Conservation (phyloP, 2,797 vertebrate genomes). For the Onychomys arenicola region DNA sequence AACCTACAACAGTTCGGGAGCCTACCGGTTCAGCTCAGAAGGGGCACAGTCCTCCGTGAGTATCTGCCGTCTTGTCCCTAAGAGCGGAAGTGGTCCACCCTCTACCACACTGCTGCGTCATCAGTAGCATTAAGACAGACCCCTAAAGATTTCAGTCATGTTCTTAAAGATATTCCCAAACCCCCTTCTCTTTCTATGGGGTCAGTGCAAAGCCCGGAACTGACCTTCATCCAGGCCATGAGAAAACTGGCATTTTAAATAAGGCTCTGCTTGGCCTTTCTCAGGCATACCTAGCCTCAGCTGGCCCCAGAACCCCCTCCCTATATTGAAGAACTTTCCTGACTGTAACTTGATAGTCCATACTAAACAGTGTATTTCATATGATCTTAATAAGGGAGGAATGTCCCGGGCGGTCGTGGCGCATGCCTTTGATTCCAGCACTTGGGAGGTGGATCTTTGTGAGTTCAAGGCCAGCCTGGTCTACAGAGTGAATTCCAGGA, state of each 20-base stretch:
- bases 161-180: neutral
- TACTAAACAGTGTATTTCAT: accelerated
- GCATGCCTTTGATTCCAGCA: too few relatives aligned
- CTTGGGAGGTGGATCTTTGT: too few relatives aligned
- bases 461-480: too few relatives aligned
- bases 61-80: neutral
- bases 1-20: constrained; percentile 96
- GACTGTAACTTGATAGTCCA: accelerated
- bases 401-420: too few relatives aligned
- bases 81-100: neutral
- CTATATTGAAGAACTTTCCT: neutral
- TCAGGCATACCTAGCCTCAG: neutral
- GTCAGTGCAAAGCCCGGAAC: neutral
- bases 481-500: too few relatives aligned
- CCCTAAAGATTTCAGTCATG: neutral
- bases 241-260: neutral
- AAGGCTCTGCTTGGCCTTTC: neutral
- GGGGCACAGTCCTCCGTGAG: constrained; percentile 97
- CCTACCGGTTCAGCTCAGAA: constrained; percentile 96
- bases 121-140: neutral
- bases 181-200: neutral
- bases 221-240: neutral
- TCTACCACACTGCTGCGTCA: neutral
- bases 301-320: too few relatives aligned
- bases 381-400: neutral